These are phyloP conservation scores for Anoncus sp. DNA, from an alignment of 2,888 invertebrate species.

Conservation along the genomic window DNA sequence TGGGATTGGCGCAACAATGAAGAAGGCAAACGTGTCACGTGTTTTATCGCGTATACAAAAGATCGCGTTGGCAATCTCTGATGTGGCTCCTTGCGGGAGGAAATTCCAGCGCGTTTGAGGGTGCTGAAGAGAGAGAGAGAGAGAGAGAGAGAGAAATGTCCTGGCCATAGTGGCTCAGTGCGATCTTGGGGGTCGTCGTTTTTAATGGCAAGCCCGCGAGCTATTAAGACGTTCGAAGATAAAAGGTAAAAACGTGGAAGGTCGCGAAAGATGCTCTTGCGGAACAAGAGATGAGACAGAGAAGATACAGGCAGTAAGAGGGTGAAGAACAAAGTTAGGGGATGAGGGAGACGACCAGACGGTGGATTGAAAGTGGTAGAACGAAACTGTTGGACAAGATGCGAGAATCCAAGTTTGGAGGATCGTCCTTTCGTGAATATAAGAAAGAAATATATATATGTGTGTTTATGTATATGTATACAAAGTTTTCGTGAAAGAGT, in stretches of 20 bases:
- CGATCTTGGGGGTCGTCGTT: constrained; percentile 13
- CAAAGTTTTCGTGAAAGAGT: constrained; percentile 50
- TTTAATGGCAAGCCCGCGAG: constrained; percentile 59
- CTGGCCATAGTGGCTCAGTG: too few relatives aligned
- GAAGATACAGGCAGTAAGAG: too few relatives aligned
- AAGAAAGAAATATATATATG: constrained; percentile 49
- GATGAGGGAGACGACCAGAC: constrained; percentile 46
- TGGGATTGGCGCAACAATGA: not conserved
- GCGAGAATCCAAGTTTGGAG: constrained; percentile 54
- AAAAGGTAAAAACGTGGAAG: constrained; percentile 69
- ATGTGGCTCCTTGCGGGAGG: not conserved
- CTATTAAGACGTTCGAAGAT: constrained; percentile 79
- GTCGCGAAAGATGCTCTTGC: constrained; percentile 55
- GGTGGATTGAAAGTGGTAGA: constrained; percentile 67
- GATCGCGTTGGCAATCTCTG: not conserved
- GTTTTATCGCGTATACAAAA: not conserved
- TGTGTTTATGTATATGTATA: constrained; percentile 8
- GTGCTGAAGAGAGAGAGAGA: not conserved
- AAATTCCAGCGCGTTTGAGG: not conserved
- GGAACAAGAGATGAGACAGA: constrained; percentile 60
- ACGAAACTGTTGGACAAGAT: constrained; percentile 61
- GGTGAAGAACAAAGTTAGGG: constrained; percentile 32
- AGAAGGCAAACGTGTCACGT: not conserved
- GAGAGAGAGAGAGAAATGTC: too few relatives aligned
- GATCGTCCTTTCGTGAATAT: constrained; percentile 28